A percentile compares a stretch with the other conserved stretches of the same genome.
Conservation (phyloP, 2,888 invertebrate species). For the Caenorhabditis sp. region DNA sequence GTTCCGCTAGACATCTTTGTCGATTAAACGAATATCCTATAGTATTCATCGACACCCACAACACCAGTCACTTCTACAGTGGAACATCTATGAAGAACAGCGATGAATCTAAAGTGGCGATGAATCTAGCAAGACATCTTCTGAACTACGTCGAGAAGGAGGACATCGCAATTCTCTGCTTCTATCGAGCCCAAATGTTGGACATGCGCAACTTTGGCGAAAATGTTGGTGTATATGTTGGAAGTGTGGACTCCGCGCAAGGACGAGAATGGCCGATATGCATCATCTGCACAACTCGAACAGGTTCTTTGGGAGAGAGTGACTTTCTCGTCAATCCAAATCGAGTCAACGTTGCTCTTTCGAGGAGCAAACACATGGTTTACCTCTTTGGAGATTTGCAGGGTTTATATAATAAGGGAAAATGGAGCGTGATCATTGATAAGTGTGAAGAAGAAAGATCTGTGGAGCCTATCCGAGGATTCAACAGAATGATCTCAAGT, state of each 20-base stretch:
- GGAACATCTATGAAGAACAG: not conserved
- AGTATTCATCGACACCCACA: not conserved
- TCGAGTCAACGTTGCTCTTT: slow-evolving; percentile 1
- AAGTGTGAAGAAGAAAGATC: too few species aligned
- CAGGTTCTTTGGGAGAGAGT: too few species aligned
- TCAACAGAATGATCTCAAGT: too few species aligned
- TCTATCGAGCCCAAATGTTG: not conserved
- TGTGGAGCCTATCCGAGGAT: too few species aligned
- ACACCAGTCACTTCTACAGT: not conserved
- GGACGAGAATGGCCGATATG: not conserved
- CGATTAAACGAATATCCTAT: not conserved
- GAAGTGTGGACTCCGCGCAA: not conserved
- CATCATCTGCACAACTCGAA: not conserved
- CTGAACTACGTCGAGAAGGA: not conserved
- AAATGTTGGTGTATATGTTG: not conserved
- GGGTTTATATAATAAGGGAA: too few species aligned
- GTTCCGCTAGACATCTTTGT: not conserved
- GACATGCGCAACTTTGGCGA: not conserved
- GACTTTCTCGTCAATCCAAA: not conserved
- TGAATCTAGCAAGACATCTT: not conserved
- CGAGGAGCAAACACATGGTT: not conserved
- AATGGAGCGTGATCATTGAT: too few species aligned
- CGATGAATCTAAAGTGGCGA: not conserved
- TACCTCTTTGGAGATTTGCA: not conserved
- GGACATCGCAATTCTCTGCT: not conserved